Percentiles rank a stretch among this genome's conserved stretches.
Conservation (phyloP, 2,888 invertebrate genomes). For the Dasypogon diadema region DNA sequence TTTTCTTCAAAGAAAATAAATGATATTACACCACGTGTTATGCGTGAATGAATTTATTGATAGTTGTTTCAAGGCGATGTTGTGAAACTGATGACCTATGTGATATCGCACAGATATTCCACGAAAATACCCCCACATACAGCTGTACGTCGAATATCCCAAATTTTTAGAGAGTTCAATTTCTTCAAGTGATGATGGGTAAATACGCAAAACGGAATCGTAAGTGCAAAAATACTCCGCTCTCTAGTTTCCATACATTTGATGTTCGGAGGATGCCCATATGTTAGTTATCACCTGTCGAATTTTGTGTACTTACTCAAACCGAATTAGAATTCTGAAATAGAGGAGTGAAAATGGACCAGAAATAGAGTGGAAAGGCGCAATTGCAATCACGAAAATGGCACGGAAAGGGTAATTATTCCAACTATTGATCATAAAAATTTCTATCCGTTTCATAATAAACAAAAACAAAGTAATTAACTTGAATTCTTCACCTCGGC, state of each 20-base stretch:
- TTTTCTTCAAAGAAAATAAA: neutral
- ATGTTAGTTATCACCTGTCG: neutral
- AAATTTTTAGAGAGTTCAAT: no score
- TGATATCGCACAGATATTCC: no score
- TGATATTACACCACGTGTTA: neutral
- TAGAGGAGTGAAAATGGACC: neutral
- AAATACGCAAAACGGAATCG: no score
- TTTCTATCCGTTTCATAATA: conserved; percentile 30
- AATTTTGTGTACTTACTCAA: neutral
- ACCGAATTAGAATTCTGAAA: neutral
- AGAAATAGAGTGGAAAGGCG: neutral
- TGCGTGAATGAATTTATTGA: neutral
- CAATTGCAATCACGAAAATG: neutral
- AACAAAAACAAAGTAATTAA: conserved; percentile 42
- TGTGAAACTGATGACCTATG: no score
- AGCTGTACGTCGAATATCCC: no score
- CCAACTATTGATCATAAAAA: conserved; percentile 3
- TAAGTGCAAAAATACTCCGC: no score
- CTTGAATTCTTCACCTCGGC: conserved; percentile 43
- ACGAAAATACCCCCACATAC: no score
- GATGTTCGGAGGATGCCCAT: neutral
- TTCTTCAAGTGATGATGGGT: no score
- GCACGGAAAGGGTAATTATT: neutral
- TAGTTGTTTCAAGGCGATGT: no score
- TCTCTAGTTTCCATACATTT: no score